phyloP scores from a whole-genome alignment of 2,888 invertebrate species.

The Nyleta sp. region DNA sequence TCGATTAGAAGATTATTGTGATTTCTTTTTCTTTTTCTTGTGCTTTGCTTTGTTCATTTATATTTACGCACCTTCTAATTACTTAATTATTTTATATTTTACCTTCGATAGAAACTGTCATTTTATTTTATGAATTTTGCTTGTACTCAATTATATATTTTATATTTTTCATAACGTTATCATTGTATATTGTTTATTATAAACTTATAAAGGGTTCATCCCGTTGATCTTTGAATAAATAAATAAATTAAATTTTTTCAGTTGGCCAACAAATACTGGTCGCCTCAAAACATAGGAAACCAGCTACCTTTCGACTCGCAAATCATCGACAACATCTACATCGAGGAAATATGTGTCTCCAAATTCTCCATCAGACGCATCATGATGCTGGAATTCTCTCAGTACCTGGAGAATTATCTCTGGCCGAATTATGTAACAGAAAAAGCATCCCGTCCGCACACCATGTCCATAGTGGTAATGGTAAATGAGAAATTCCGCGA shows the following conservation, averaged over 20 bases:
- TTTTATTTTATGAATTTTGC: too few relatives aligned
- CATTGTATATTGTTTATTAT: too few relatives aligned
- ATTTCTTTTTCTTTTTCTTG: too few relatives aligned
- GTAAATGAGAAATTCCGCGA: slow-evolving; percentile 99
- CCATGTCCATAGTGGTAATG: slow-evolving; percentile 99
- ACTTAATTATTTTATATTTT: too few relatives aligned
- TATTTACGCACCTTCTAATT: too few relatives aligned
- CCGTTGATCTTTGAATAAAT: too few relatives aligned
- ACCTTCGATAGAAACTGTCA: too few relatives aligned
- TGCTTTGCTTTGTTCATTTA: too few relatives aligned
- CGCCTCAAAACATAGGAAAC: slow-evolving; percentile 89
- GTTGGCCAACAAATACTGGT: slow-evolving; percentile 97
- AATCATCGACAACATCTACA: slow-evolving; percentile 94
- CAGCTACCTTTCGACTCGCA: slow-evolving; percentile 90
- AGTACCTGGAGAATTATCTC: slow-evolving; percentile 97
- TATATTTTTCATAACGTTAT: too few relatives aligned
- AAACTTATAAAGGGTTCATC: too few relatives aligned
- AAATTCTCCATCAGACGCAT: slow-evolving; percentile 94
- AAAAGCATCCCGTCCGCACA: slow-evolving; percentile 91
- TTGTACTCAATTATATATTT: neutral
- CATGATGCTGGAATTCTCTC: slow-evolving; percentile 98
- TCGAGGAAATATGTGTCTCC: slow-evolving; percentile 92
- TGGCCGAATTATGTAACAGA: slow-evolving; percentile 96
- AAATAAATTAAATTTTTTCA: slow-evolving; percentile 80
- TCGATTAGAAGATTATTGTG: too few relatives aligned